A percentile compares a stretch with the other conserved stretches of the same genome.
phyloP scores from a whole-genome alignment of 2,797 vertebrate species.

The Takifugu ocellatus region DNA sequence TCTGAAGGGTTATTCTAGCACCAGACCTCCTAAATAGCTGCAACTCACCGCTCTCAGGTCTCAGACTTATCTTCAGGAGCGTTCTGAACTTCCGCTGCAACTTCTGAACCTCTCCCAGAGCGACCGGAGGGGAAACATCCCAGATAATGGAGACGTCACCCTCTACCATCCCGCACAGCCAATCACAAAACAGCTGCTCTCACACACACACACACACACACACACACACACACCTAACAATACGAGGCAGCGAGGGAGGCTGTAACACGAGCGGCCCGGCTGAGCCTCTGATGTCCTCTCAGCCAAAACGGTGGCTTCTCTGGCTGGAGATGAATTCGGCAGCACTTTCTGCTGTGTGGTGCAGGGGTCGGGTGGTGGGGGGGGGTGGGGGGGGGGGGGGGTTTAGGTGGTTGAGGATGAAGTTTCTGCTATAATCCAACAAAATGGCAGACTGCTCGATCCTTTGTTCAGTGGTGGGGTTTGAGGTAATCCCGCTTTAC shows the following conservation, averaged over 20 bases:
- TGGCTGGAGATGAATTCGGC: constrained; percentile 15
- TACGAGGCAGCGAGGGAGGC: constrained; percentile 48
- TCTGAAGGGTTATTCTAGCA: too few relatives aligned
- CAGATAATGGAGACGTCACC: constrained; percentile 47
- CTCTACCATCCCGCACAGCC: constrained; percentile 45
- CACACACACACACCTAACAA: constrained; percentile 47
- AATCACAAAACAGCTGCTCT: constrained; percentile 42
- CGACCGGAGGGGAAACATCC: constrained; percentile 21
- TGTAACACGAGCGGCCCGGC: constrained; percentile 68
- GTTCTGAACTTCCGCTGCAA: too few relatives aligned
- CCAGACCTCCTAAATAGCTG: too few relatives aligned
- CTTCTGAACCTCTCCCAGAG: constrained; percentile 3
- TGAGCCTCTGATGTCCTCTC: constrained; percentile 41
- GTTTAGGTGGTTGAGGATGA: too few relatives aligned
- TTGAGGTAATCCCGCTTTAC: too few relatives aligned
- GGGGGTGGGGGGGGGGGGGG: too few relatives aligned
- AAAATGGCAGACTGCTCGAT: too few relatives aligned
- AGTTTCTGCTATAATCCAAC: too few relatives aligned
- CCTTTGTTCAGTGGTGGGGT: too few relatives aligned
- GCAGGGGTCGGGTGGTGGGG: neutral
- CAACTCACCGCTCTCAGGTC: too few relatives aligned
- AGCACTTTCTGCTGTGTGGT: constrained; percentile 7
- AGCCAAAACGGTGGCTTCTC: constrained; percentile 42
- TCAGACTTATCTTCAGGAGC: too few relatives aligned
- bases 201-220: constrained; percentile 25